Base-by-base conservation (phyloP, 2,797 vertebrate species). In the Ctenopoma multispine region DNA sequence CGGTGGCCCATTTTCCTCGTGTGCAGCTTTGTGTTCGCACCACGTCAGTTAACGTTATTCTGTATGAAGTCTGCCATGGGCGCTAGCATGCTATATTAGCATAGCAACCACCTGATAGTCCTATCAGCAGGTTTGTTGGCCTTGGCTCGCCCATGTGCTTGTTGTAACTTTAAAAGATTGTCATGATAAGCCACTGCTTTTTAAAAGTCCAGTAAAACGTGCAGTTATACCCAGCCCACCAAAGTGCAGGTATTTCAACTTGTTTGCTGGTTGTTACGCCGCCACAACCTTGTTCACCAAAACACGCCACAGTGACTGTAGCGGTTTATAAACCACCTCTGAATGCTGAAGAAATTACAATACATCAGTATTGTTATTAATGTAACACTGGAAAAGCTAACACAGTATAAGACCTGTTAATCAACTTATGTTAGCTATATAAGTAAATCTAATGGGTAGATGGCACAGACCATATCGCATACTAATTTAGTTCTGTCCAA, bases 31-130 rank as follows among this genome's bases (percentile, higher is more conserved):
- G 82, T 81, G 71, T 50, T 48, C 31, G 54, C 29, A 18, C 12
- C 48, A 6, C 34, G 21, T 54, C 50, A 41, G 44, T 41, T 41
- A 41, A 41, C 40, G 40, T 41, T 41, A 15, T 41, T 41, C 40
- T 41, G 9, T 59, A 58, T 58, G 44, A 69, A 61, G 63, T 27
- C 27, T 50, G 41, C 48, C 49, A 58, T 31, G 29, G 31, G 7
- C 40, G 73, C 36, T 90, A 87, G 83, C 89, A 76, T 69, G 34
- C 41, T 27, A 64, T 46, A 82, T 73, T 88, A 84, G 59, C 49
- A 43, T 2, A 20, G 29, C 29, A 7, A 50, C 36, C 36, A 38
- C 36, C 36, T 38, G 36, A 38, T 13, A 65, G 48, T 50, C n/a
- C 29, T 29, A 3, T 36, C 60, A 53, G 40, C 14, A 15, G 40